Percentiles rank a stretch among this genome's conserved stretches.
These are phyloP conservation scores for Drosophila demipolita DNA, from an alignment of 2,888 invertebrate genomes.

Conservation along the genomic window DNA sequence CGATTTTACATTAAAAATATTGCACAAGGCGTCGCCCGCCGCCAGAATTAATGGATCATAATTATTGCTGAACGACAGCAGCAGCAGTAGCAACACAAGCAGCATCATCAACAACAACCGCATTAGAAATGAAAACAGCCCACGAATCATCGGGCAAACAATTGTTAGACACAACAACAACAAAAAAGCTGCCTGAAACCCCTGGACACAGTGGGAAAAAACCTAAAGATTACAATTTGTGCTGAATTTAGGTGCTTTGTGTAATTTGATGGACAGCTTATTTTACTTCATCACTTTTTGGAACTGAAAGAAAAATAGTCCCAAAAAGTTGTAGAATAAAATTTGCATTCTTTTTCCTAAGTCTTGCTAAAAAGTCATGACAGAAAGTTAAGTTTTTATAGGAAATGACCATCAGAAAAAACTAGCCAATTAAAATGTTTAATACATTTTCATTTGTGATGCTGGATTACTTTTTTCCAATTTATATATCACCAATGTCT, in stretches of 20 bases:
- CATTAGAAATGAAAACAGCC: constrained; percentile 75
- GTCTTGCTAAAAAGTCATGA: background rate
- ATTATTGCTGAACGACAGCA: constrained; percentile 68
- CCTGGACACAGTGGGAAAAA: constrained; percentile 33
- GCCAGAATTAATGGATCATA: constrained; percentile 79
- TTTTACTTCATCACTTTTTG: background rate
- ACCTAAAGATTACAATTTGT: background rate
- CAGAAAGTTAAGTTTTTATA: background rate
- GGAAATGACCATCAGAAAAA: background rate
- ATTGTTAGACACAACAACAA: constrained; percentile 19
- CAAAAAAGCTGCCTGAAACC: constrained; percentile 16
- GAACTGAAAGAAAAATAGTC: background rate
- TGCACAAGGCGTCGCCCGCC: constrained; percentile 74
- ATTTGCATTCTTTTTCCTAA: background rate
- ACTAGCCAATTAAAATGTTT: too few relatives aligned
- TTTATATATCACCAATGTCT: background rate
- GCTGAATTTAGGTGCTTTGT: background rate
- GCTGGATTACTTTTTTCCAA: background rate
- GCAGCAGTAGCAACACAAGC: constrained; percentile 25
- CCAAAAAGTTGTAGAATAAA: background rate
- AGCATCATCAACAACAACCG: constrained; percentile 40
- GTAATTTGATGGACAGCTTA: background rate
- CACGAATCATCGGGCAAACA: constrained; percentile 31
- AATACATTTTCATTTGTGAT: too few relatives aligned
- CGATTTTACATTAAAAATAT: constrained; percentile 80